These are phyloP conservation scores for Ceratosolen solmsi DNA, from an alignment of 1,140 invertebrate species.

Conservation along the genomic window DNA sequence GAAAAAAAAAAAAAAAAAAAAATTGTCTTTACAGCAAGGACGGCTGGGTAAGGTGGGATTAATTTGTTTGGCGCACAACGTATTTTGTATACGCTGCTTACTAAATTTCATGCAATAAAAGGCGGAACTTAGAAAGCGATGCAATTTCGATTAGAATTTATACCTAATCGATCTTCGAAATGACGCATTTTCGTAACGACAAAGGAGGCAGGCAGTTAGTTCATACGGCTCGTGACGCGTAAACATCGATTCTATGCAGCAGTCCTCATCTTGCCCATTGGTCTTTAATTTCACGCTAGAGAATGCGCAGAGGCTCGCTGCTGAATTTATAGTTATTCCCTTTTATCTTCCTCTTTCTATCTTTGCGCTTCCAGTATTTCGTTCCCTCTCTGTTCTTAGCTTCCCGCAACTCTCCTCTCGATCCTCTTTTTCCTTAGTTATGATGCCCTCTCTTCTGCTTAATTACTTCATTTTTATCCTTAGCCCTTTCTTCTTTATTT, in stretches of 20 bases:
- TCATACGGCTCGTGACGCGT: constrained; percentile 13
- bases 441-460: constrained; percentile 29
- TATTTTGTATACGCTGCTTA: not conserved
- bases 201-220: not conserved
- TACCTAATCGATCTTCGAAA: constrained; percentile 10
- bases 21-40: no score
- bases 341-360: constrained; percentile 28
- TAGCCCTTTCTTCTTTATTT: no score
- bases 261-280: constrained; percentile 52
- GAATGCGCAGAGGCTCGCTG: constrained; percentile 52
- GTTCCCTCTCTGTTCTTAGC: not conserved
- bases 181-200: constrained; percentile 25
- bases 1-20: no score
- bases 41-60: not conserved
- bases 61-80: not conserved
- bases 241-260: constrained; percentile 55
- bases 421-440: constrained; percentile 8
- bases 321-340: constrained; percentile 36
- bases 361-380: constrained; percentile 27
- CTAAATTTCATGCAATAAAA: constrained; percentile 10
- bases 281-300: constrained; percentile 65
- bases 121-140: not conserved
- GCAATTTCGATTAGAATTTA: constrained; percentile 32
- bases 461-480: constrained; percentile 37
- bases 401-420: no score